A percentile compares a stretch with the other conserved stretches of the same genome.
These are phyloP conservation scores for Onthophagus taurus DNA, from an alignment of 1,140 invertebrate species.

Conservation along the genomic window DNA sequence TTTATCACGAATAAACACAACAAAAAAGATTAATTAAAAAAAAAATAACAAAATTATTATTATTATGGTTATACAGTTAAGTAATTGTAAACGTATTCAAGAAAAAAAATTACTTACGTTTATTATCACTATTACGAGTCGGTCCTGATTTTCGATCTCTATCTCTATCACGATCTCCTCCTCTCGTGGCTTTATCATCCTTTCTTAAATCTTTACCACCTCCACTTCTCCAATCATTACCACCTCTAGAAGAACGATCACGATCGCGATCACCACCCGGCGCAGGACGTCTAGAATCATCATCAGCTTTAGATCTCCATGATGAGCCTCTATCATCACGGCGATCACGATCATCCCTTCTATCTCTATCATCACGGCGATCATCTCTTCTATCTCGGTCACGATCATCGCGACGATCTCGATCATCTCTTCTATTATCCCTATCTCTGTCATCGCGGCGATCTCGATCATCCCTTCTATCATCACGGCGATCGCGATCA, in stretches of 20 bases:
- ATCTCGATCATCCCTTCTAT: constrained; percentile 11
- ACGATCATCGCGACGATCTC: too few species aligned
- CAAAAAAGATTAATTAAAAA: neutral
- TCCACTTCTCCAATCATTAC: constrained; percentile 4
- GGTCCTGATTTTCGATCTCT: constrained; percentile 15
- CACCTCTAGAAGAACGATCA: neutral
- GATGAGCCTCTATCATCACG: constrained; percentile 4
- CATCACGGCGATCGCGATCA: constrained; percentile 11
- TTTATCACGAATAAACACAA: neutral
- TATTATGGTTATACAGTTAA: neutral
- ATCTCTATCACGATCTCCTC: constrained; percentile 4
- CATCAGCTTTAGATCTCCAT: constrained; percentile 9
- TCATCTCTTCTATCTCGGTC: constrained; percentile 18
- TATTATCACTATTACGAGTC: neutral
- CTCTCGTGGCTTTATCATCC: constrained; percentile 10
- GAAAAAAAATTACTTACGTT: constrained; percentile 7
- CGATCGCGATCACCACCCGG: constrained; percentile 13
- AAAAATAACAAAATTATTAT: neutral
- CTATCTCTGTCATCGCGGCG: constrained; percentile 8
- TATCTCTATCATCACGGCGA: constrained; percentile 9
- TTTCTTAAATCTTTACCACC: constrained; percentile 2
- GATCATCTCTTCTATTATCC: constrained; percentile 11
- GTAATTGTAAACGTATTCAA: constrained; percentile 1
- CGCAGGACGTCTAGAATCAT: constrained; percentile 11
- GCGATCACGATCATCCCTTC: constrained; percentile 11